These are phyloP conservation scores for Merluccius polli DNA, from an alignment of 2,797 vertebrate species.

Conservation along the genomic window DNA sequence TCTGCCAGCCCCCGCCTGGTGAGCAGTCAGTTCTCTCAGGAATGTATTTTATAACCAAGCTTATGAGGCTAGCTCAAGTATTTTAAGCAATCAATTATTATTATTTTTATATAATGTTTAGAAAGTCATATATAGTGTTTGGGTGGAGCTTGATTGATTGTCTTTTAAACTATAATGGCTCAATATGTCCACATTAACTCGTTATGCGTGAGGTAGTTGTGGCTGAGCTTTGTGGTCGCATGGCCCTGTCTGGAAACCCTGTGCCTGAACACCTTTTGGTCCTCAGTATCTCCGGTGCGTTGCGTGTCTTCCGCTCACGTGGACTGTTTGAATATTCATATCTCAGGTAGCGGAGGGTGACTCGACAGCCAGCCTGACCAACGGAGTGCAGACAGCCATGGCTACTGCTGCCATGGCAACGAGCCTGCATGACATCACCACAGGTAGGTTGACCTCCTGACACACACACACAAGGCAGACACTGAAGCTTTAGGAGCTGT, in stretches of 20 bases:
- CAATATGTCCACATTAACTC: background rate
- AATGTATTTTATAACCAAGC: background rate
- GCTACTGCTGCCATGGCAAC: conserved; percentile 73
- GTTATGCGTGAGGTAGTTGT: background rate
- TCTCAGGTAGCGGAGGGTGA: conserved; percentile 74
- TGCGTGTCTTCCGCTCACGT: background rate
- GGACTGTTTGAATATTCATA: background rate
- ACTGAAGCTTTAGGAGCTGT: background rate
- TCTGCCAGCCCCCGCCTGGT: conserved; percentile 86
- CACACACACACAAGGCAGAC: background rate
- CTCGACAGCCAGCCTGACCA: conserved; percentile 60
- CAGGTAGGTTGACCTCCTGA: conserved; percentile 75
- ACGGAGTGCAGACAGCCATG: conserved; percentile 64
- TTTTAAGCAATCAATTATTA: background rate
- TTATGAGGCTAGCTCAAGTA: too few relatives aligned
- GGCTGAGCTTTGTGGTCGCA: background rate
- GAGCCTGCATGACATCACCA: conserved; percentile 76
- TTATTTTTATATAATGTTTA: background rate
- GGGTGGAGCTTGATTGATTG: background rate
- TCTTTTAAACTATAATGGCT: background rate
- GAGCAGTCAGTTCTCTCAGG: conserved; percentile 19
- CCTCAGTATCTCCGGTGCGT: background rate
- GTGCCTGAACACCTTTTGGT: background rate
- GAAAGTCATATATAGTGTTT: background rate
- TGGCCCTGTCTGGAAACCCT: too few relatives aligned